Base-by-base conservation (phyloP, 2,113 vertebrate genomes). In the Mesoclemmys tuberculata region DNA sequence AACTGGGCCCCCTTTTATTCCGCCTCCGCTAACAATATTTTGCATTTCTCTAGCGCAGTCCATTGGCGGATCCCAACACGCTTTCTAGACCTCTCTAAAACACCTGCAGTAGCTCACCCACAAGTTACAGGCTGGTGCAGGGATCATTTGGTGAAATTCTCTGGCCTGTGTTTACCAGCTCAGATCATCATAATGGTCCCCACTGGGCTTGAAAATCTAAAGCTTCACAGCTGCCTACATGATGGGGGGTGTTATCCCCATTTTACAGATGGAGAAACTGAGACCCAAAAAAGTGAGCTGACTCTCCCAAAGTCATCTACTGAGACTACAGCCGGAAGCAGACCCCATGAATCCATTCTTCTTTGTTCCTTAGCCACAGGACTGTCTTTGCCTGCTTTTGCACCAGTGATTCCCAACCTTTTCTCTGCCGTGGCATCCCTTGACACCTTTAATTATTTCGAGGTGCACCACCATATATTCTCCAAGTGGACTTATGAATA, bases 281-380 rank as follows among this genome's bases (percentile, higher is more conserved):
- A 61, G 29, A 26, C 54, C 56, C 27, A 1, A 75, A 44, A 46
- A 82, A 80, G 38, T 58, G 24, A 4, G 0, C 10, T 38, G 80
- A 41, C 83, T 56, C 27, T 49, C 31, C 74, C 0, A 0, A 3
- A 31, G 13, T 2, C n/a, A 4, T 38, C 35, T 46, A 46, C 31
- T 8, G 11, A 27, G 51, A 19, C 21, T 24, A 21, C 8, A 21
- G 48, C 1, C 51, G 26, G 19, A 2, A 3, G 48, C 10, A n/a
- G 71, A 81, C 52, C 44, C 87, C 2, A 0, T 41, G 64, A 81
- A 27, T 46, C 48, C 18, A 12, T 31, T 54, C 13, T 13, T 5
- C 0, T 26, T n/a, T 31, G 26, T 91, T 82, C 89, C 82, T 64
- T 55, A 35, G 27, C 41, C 38, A 4, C 26, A 64, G 58, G 4